Conservation (phyloP, 2,888 invertebrate species). For the Gortyna flavago region DNA sequence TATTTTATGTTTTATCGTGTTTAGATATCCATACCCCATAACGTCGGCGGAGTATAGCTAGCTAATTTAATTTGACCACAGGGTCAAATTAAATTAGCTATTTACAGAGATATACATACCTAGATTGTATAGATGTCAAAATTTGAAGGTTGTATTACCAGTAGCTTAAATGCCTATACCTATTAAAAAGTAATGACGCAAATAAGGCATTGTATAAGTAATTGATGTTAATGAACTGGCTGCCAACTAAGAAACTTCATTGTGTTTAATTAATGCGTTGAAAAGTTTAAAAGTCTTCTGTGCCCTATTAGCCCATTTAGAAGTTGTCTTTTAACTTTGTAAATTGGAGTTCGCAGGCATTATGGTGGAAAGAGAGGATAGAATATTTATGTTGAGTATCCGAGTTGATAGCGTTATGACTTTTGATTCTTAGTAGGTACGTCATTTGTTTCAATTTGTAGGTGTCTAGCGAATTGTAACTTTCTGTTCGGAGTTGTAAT, state of each 20-base stretch:
- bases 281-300: conserved; percentile 68
- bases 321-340: conserved; percentile 66
- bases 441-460: conserved; percentile 50
- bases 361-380: conserved; percentile 56
- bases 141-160: background rate
- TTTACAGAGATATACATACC: too few species aligned
- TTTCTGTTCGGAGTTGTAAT: conserved; percentile 12
- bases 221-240: conserved; percentile 54
- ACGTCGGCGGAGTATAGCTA: too few species aligned
- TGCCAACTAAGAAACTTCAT: conserved; percentile 60
- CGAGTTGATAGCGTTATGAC: conserved; percentile 51
- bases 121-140: too few species aligned
- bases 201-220: conserved; percentile 45
- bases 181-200: conserved; percentile 27
- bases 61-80: too few species aligned
- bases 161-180: conserved; percentile 5
- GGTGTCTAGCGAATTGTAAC: conserved; percentile 15
- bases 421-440: conserved; percentile 32
- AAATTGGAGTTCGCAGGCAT: conserved; percentile 64
- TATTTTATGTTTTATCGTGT: too few species aligned
- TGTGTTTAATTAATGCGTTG: conserved; percentile 71
- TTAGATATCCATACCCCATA: too few species aligned
- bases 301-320: conserved; percentile 68
- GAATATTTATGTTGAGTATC: conserved; percentile 56
- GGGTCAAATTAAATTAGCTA: too few species aligned